Evolutionary conservation across 2,888 invertebrate genomes (phyloP).

Genomic region (Neoaliturus tenellus): DNA sequence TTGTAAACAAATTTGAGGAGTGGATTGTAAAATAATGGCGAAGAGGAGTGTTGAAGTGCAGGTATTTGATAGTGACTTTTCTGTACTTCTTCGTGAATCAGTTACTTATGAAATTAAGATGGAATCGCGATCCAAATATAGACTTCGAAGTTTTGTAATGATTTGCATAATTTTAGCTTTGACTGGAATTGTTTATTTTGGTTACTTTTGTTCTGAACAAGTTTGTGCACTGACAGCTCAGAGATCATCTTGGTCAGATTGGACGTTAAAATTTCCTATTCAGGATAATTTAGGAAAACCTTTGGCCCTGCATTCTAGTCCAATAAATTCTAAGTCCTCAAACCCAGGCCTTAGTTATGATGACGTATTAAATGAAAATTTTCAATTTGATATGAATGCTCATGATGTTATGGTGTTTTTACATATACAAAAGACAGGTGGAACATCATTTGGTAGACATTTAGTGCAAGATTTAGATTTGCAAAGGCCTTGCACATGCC

Average conservation of each 20-base stretch:
- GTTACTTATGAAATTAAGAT: conserved; percentile 89
- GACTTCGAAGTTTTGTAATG: conserved; percentile 85
- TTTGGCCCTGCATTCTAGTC: conserved; percentile 69
- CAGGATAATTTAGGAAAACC: conserved; percentile 74
- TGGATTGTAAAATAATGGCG: conserved; percentile 64
- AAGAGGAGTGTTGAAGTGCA: conserved; percentile 87
- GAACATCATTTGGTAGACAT: conserved; percentile 97
- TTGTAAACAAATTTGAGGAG: conserved; percentile 52
- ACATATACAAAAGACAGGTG: conserved; percentile 99
- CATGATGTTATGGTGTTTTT: conserved; percentile 98
- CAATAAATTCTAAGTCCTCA: conserved; percentile 67
- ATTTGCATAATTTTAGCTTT: conserved; percentile 89
- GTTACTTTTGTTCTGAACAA: conserved; percentile 93
- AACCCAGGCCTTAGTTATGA: conserved; percentile 86
- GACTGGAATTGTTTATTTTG: conserved; percentile 91
- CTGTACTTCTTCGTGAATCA: conserved; percentile 82
- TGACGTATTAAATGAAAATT: conserved; percentile 90
- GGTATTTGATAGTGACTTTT: conserved; percentile 88
- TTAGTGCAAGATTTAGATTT: conserved; percentile 96
- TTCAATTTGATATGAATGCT: conserved; percentile 92
- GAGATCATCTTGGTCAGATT: conserved; percentile 67
- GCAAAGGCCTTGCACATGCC: conserved; percentile 95
- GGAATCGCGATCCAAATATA: conserved; percentile 84
- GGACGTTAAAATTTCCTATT: conserved; percentile 68
- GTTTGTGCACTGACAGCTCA: conserved; percentile 73